phyloP scores from a whole-genome alignment of 2,113 vertebrate species.

The Xyrauchen texanus region DNA sequence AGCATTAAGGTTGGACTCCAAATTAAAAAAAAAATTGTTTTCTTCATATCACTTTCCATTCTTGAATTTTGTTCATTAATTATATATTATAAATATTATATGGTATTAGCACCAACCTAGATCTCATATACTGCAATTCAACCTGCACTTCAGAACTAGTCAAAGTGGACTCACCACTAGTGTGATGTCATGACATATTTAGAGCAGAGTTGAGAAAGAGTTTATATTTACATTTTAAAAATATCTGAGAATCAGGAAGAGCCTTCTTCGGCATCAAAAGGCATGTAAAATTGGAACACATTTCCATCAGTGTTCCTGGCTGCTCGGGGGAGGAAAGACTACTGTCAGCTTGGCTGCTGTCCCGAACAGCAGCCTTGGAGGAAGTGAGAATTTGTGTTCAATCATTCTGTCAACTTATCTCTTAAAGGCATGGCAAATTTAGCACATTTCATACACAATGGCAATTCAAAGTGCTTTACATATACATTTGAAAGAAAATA shows the following conservation, averaged over 20 bases:
- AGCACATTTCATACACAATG: no score
- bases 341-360: no score
- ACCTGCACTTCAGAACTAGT: background rate
- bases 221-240: background rate
- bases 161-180: background rate
- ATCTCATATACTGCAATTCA: no score
- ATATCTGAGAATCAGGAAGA: conserved; percentile 4
- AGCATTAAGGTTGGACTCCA: no score
- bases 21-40: no score
- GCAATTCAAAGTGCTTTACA: no score
- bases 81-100: no score
- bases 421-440: background rate
- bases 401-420: conserved; percentile 20
- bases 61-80: no score
- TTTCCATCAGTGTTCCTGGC: background rate
- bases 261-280: conserved; percentile 13
- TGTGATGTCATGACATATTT: background rate
- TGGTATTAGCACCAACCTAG: no score
- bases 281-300: background rate
- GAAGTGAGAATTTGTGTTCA: conserved; percentile 26
- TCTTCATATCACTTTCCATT: no score
- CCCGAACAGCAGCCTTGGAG: conserved; percentile 8
- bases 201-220: no score
- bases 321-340: conserved; percentile 2
- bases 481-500: no score